phyloP scores from a whole-genome alignment of 2,797 vertebrate genomes.

The Sylvilagus floridanus region DNA sequence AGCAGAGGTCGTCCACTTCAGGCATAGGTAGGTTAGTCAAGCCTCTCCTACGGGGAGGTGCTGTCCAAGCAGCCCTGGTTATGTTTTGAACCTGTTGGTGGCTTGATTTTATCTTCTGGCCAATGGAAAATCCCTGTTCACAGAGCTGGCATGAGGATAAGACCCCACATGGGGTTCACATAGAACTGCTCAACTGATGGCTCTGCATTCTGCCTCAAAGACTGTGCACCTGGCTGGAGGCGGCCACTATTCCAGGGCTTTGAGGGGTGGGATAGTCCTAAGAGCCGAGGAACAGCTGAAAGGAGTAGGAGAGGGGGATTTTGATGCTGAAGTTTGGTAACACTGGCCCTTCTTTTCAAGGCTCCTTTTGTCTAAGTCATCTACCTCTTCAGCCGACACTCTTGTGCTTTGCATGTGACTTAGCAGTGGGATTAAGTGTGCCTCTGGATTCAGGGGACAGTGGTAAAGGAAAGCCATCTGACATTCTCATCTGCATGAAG shows the following conservation, averaged over 20 bases:
- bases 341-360: not conserved
- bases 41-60: not conserved
- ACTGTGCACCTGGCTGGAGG: accelerated
- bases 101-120: not conserved
- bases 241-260: not conserved
- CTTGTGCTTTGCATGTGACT: not conserved
- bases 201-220: not conserved
- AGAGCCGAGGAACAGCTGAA: not conserved
- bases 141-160: not conserved
- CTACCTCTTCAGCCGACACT: not conserved
- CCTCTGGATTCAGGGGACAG: not conserved
- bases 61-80: not conserved
- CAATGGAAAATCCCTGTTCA: not conserved
- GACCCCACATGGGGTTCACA: accelerated
- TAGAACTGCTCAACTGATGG: not conserved
- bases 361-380: not conserved
- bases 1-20: not conserved
- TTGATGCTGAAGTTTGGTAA: not conserved
- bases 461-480: slow-evolving; percentile 67
- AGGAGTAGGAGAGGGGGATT: not conserved
- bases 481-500: slow-evolving; percentile 62
- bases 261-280: too few species aligned
- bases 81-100: not conserved
- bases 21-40: not conserved
- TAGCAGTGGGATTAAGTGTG: slow-evolving; percentile 17